These are phyloP conservation scores for Hyalella azteca DNA, from an alignment of 2,888 invertebrate genomes.

Conservation along the genomic window DNA sequence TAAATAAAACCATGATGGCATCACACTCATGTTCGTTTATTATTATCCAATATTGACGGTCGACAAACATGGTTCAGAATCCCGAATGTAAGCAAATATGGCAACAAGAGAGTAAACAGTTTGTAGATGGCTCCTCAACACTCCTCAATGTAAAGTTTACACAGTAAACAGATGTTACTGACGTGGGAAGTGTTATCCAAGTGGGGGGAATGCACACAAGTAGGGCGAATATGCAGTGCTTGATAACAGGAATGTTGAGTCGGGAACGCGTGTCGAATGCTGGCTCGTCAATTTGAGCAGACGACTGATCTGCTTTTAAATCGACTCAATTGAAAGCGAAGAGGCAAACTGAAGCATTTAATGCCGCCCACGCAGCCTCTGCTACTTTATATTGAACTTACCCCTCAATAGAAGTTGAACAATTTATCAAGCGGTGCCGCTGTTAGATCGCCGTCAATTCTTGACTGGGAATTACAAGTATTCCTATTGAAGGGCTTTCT, in stretches of 20 bases:
- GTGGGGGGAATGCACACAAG: too few relatives aligned
- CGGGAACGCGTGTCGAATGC: constrained; percentile 25
- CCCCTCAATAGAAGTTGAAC: constrained; percentile 11
- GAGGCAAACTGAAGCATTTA: not conserved
- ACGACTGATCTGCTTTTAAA: not conserved
- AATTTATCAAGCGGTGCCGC: constrained; percentile 25
- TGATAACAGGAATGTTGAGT: not conserved
- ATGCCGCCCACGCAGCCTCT: constrained; percentile 7
- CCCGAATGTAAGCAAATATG: too few relatives aligned
- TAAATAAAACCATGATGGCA: too few relatives aligned
- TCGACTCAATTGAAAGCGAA: not conserved
- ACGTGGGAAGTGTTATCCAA: too few relatives aligned
- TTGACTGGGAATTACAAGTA: constrained; percentile 23
- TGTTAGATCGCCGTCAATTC: not conserved
- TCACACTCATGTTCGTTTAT: too few relatives aligned
- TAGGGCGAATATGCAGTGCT: too few relatives aligned
- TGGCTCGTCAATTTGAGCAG: not conserved
- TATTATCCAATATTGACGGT: too few relatives aligned
- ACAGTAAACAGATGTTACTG: too few relatives aligned
- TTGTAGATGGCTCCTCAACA: too few relatives aligned
- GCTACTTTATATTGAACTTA: not conserved
- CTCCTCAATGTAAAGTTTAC: too few relatives aligned
- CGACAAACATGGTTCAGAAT: too few relatives aligned
- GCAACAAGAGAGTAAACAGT: too few relatives aligned
- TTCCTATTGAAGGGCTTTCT: constrained; percentile 28